A percentile compares a stretch with the other conserved stretches of the same genome.
Evolutionary conservation across 2,888 invertebrate genomes (phyloP).

Genomic region (Molorchus minor): DNA sequence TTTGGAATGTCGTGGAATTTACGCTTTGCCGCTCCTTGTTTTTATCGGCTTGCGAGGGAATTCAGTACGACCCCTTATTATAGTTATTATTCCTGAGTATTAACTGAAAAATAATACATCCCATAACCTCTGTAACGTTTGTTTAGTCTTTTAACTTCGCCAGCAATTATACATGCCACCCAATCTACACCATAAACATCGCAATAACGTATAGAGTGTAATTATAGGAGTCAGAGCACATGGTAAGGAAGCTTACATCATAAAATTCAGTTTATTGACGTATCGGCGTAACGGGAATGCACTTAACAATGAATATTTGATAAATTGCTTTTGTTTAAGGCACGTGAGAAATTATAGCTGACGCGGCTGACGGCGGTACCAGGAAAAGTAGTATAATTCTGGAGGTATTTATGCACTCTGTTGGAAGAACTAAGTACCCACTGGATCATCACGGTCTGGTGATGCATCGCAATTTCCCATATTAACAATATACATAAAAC

Average conservation of each 20-base stretch:
- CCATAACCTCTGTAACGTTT: constrained; percentile 10
- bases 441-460: too few species aligned
- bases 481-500: too few species aligned
- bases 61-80: constrained; percentile 8
- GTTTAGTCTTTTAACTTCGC: constrained; percentile 22
- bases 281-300: constrained; percentile 17
- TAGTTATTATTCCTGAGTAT: constrained; percentile 29
- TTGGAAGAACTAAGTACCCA: too few species aligned
- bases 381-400: background rate
- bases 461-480: too few species aligned
- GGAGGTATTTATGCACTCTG: too few species aligned
- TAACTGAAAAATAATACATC: constrained; percentile 30
- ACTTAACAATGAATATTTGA: constrained; percentile 8
- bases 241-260: constrained; percentile 23
- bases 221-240: constrained; percentile 13
- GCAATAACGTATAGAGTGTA: constrained; percentile 19
- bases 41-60: too few species aligned
- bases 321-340: constrained; percentile 13
- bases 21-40: too few species aligned
- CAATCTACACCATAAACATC: constrained; percentile 22
- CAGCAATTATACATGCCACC: constrained; percentile 5
- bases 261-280: constrained; percentile 24
- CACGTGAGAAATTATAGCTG: constrained; percentile 8
- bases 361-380: background rate
- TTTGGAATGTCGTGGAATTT: too few species aligned